These are phyloP conservation scores for Nipponia nippon DNA, from an alignment of 2,113 vertebrate genomes.

Conservation along the genomic window DNA sequence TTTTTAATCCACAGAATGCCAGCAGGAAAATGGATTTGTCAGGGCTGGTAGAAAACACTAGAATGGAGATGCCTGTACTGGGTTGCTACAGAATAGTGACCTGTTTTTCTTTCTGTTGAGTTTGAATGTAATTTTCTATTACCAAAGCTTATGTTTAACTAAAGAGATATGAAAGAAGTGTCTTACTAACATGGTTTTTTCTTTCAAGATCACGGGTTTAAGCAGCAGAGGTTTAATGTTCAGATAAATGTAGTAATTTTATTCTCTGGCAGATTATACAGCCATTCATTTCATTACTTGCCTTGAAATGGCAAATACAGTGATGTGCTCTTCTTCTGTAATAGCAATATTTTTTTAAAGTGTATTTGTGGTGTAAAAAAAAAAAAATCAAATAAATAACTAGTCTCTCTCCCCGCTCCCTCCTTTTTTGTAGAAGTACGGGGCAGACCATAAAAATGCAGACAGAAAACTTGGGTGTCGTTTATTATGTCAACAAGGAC, in stretches of 20 bases:
- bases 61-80: not conserved
- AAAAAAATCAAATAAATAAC: not conserved
- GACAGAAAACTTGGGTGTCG: conserved; percentile 88
- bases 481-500: conserved; percentile 92
- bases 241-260: not conserved
- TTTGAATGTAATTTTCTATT: not conserved
- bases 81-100: not conserved
- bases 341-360: not conserved
- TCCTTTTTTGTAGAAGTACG: conserved; percentile 78
- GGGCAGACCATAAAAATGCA: conserved; percentile 90
- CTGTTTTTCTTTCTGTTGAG: not conserved
- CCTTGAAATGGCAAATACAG: not conserved
- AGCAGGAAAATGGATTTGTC: not conserved
- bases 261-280: not conserved
- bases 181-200: not conserved
- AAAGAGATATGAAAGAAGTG: not conserved
- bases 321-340: not conserved
- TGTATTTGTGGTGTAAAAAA: not conserved
- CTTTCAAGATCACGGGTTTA: not conserved
- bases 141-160: not conserved
- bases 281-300: not conserved
- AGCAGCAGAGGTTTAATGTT: not conserved
- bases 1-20: not conserved
- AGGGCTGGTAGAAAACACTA: not conserved
- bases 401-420: not conserved